phyloP scores from a whole-genome alignment of 2,797 vertebrate species.

The Alcedo atthis region DNA sequence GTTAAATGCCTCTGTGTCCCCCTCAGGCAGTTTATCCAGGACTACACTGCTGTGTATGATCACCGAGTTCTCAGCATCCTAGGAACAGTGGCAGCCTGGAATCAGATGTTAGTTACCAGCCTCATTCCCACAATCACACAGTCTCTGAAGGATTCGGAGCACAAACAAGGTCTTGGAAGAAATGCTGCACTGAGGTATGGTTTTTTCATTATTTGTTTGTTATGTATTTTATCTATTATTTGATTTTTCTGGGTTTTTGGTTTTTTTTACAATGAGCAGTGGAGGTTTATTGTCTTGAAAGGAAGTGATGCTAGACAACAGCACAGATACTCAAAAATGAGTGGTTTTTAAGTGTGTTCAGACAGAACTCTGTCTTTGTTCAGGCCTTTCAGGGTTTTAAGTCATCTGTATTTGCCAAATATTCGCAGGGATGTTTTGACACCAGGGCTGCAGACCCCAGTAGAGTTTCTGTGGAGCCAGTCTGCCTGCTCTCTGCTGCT shows the following conservation, averaged over 20 bases:
- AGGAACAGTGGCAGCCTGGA: conserved; percentile 84
- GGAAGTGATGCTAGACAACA: not conserved
- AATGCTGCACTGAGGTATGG: conserved; percentile 88
- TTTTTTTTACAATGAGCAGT: not conserved
- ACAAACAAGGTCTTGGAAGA: conserved; percentile 91
- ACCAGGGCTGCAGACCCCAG: not conserved
- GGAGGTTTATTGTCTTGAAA: not conserved
- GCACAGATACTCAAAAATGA: not conserved
- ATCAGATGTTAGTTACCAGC: conserved; percentile 79
- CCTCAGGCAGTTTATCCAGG: conserved; percentile 89
- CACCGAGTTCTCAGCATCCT: conserved; percentile 88
- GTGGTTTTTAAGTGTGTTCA: not conserved
- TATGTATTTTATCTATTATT: not conserved
- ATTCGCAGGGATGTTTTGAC: not conserved
- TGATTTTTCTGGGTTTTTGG: not conserved
- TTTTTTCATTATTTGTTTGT: not conserved
- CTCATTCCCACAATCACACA: conserved; percentile 88
- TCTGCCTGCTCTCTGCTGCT: not conserved
- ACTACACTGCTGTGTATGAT: conserved; percentile 86
- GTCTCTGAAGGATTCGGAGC: conserved; percentile 86
- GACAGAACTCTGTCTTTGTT: not conserved
- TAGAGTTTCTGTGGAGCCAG: not conserved
- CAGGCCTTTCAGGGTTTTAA: not conserved
- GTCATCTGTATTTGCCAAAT: not conserved
- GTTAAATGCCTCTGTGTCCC: conserved; percentile 18